Percentiles rank a stretch among this genome's conserved stretches.
Evolutionary conservation across 1,140 invertebrate species (phyloP).

Genomic region (Papilio polyxenes): DNA sequence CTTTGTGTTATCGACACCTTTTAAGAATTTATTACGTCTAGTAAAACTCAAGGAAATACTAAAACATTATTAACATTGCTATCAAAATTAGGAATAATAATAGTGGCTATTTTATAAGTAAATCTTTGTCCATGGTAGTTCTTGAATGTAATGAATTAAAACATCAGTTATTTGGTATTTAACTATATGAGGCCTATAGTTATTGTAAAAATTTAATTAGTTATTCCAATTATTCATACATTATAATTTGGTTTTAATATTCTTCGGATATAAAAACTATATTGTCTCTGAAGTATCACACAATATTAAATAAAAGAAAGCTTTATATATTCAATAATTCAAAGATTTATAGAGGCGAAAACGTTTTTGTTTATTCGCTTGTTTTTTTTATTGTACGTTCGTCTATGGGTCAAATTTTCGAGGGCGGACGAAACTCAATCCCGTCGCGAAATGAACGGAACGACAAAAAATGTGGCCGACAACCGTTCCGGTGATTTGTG

Average conservation of each 20-base stretch:
- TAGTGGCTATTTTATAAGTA: slow-evolving; percentile 5
- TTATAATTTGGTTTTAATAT: too few species aligned
- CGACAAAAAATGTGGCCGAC: slow-evolving; percentile 70
- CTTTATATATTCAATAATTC: neutral
- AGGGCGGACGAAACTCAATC: slow-evolving; percentile 69
- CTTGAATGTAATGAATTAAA: neutral
- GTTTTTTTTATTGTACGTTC: slow-evolving; percentile 38
- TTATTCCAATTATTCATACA: too few species aligned
- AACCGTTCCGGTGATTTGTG: slow-evolving; percentile 75
- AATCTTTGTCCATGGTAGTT: too few species aligned
- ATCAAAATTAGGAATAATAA: neutral
- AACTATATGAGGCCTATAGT: too few species aligned
- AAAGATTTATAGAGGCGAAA: slow-evolving; percentile 21
- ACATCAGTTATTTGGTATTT: too few species aligned
- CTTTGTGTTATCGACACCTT: slow-evolving; percentile 39
- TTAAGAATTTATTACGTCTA: slow-evolving; percentile 4
- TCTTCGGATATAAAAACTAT: too few species aligned
- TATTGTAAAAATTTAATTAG: too few species aligned
- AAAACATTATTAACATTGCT: slow-evolving; percentile 2
- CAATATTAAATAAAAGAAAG: neutral
- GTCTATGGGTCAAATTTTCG: slow-evolving; percentile 62
- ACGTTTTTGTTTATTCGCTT: slow-evolving; percentile 22
- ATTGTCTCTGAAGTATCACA: too few species aligned
- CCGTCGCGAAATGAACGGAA: slow-evolving; percentile 69
- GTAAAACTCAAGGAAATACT: slow-evolving; percentile 8